Percentiles rank a stretch among this genome's conserved stretches.
These are phyloP conservation scores for Lepeophtheirus nordmannii DNA, from an alignment of 2,888 invertebrate species.

Conservation along the genomic window DNA sequence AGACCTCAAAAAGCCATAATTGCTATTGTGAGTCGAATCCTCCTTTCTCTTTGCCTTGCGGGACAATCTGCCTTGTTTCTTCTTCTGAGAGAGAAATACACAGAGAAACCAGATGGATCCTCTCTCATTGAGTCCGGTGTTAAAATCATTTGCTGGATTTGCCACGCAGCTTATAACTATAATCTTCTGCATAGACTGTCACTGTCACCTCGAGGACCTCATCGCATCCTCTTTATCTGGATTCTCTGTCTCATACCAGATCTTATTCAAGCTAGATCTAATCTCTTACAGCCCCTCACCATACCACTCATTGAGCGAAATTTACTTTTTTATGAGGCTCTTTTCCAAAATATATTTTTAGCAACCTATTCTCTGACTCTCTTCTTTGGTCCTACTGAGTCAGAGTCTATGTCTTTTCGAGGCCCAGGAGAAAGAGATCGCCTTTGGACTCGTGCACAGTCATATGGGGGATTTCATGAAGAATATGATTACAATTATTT, in stretches of 20 bases:
- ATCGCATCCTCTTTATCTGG: conserved; percentile 51
- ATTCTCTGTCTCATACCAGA: conserved; percentile 49
- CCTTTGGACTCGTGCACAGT: background rate
- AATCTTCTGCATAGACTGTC: conserved; percentile 42
- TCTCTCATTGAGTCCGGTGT: conserved; percentile 52
- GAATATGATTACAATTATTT: conserved; percentile 49
- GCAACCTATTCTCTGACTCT: background rate
- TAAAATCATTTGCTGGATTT: conserved; percentile 59
- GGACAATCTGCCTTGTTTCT: conserved; percentile 52
- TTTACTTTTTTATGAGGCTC: background rate
- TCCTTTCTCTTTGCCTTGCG: conserved; percentile 47
- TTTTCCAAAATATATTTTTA: background rate
- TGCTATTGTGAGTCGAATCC: conserved; percentile 48
- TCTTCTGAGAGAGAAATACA: conserved; percentile 31
- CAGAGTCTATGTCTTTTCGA: background rate
- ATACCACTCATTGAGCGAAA: background rate
- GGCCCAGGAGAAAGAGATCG: background rate
- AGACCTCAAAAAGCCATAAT: conserved; percentile 48
- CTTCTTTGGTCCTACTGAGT: background rate
- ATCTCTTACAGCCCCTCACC: conserved; percentile 39
- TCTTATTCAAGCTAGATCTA: conserved; percentile 51
- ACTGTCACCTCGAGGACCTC: conserved; percentile 56
- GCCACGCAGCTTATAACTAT: conserved; percentile 59
- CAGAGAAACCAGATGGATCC: conserved; percentile 40
- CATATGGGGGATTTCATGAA: conserved; percentile 20